Evolutionary conservation across 2,113 vertebrate species (phyloP), one percentile per base, ranked within the genome.

Genomic region (Eudyptes chrysolophus): DNA sequence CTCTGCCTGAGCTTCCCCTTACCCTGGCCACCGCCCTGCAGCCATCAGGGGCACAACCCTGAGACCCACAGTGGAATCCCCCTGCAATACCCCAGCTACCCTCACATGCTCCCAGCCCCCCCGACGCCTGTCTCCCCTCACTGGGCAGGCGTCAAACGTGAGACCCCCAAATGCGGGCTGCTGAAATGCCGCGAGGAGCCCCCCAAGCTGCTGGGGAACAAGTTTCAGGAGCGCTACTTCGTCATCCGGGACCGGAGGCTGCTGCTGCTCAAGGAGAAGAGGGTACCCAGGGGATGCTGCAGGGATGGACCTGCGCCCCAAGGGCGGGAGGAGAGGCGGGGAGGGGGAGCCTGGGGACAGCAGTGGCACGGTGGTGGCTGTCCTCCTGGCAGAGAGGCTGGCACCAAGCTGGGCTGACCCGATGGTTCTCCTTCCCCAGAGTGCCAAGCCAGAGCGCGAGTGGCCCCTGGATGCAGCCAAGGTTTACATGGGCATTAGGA

Each of bases 171-270:
- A 94, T 98, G 98, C 5, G 99, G 99, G n/a, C 96, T 99, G 69
- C 82, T 99, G 90, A 98, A 97, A 77, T 99, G 99, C 94, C 98
- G 99, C 0, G 99, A 99, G 96, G 99, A 99, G 80, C 98, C 99
- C 5, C 99, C 99, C 14, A 99, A 98, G 78, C 98, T 99, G 40
- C 98, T 99, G 97, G 99, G 99, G 13, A 99, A 97, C 97, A 99
- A 98, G 64, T 99, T 99, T 94, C 99, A 99, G 97, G 99, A 99
- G 93, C 99, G 99, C 58, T 99, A 99, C 38, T 99, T 99, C 11
- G 99, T 99, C 97, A 98, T 99, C 90, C 98, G 60, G 22, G 98
- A 98, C 40, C 98, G 98, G 85, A 99, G 98, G 87, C 98, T 99
- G 75, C 97, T 99, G 68, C 97, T 99, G 89, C 99, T 99, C 82